Evolutionary conservation across 2,797 vertebrate genomes (phyloP).

Genomic region (Labroides dimidiatus): DNA sequence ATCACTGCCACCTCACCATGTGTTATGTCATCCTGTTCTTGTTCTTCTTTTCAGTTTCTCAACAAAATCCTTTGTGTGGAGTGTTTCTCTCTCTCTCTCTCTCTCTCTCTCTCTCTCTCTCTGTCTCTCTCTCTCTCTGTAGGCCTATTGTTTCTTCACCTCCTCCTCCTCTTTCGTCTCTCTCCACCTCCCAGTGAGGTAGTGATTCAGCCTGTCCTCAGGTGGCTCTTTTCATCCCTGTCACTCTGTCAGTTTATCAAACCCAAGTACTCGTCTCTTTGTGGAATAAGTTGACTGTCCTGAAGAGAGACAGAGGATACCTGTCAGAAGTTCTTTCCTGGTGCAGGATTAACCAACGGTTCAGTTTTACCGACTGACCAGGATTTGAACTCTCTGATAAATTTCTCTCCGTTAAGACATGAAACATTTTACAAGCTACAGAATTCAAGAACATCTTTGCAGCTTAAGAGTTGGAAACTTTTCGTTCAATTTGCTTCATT

Average conservation of each 20-base stretch:
- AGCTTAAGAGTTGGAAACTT: neutral
- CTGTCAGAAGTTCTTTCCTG: slow-evolving; percentile 24
- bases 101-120: too few species aligned
- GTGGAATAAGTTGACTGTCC: slow-evolving; percentile 48
- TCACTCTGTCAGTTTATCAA: slow-evolving; percentile 55
- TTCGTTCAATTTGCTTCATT: neutral
- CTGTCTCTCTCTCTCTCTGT: too few species aligned
- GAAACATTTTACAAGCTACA: too few species aligned
- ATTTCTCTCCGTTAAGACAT: too few species aligned
- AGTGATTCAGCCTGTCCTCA: slow-evolving; percentile 50
- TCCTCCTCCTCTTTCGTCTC: neutral
- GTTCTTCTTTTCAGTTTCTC: slow-evolving; percentile 13
- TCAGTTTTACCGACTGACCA: too few species aligned
- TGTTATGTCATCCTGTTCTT: slow-evolving; percentile 39
- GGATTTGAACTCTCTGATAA: neutral
- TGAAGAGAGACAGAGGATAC: slow-evolving; percentile 25
- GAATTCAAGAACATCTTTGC: too few species aligned
- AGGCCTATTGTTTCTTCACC: slow-evolving; percentile 13
- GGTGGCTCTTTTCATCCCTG: slow-evolving; percentile 51
- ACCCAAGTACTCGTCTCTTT: slow-evolving; percentile 18
- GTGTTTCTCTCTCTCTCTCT: too few species aligned
- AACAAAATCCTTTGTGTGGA: neutral
- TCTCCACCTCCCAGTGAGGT: slow-evolving; percentile 19
- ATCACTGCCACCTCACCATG: slow-evolving; percentile 36
- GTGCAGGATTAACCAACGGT: neutral